A percentile compares a stretch with the other conserved stretches of the same genome.
phyloP scores from a whole-genome alignment of 2,888 invertebrate genomes.

The Drosophila pegasa region DNA sequence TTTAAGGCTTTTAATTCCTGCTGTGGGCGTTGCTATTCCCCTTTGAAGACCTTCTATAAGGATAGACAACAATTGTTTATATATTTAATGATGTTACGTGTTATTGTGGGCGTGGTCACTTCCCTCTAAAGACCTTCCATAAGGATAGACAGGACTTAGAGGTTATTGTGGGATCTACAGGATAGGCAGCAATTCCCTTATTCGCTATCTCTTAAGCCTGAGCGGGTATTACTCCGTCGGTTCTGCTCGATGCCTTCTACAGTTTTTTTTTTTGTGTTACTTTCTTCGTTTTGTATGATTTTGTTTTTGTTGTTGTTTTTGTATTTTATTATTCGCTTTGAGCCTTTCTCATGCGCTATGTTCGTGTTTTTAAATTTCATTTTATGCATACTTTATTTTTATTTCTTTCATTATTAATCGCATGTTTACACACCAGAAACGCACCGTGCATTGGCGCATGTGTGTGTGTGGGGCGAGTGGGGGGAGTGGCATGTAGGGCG shows the following conservation, averaged over 20 bases:
- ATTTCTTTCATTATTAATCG: conserved; percentile 75
- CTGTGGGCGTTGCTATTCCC: background rate
- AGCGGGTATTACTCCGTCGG: background rate
- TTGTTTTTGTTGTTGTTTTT: conserved; percentile 12
- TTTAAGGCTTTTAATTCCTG: too few species aligned
- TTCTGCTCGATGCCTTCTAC: background rate
- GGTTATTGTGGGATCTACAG: too few species aligned
- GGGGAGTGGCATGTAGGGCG: too few species aligned
- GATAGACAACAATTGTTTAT: background rate
- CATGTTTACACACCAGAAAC: conserved; percentile 56
- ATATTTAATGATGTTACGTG: too few species aligned
- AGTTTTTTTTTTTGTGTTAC: conserved; percentile 15
- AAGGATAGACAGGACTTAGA: background rate
- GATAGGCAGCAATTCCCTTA: background rate
- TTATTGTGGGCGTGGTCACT: background rate
- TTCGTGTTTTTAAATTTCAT: conserved; percentile 64
- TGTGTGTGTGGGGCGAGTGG: conserved; percentile 24
- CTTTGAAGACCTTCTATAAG: background rate
- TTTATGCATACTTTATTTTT: conserved; percentile 74
- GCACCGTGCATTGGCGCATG: conserved; percentile 42
- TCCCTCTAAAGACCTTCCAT: background rate
- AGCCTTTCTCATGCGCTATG: conserved; percentile 48
- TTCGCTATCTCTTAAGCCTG: too few species aligned
- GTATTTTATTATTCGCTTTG: conserved; percentile 46
- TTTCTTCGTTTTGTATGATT: conserved; percentile 3